These are phyloP conservation scores for Tachysurus fulvidraco DNA, from an alignment of 2,113 vertebrate genomes.

Conservation along the genomic window DNA sequence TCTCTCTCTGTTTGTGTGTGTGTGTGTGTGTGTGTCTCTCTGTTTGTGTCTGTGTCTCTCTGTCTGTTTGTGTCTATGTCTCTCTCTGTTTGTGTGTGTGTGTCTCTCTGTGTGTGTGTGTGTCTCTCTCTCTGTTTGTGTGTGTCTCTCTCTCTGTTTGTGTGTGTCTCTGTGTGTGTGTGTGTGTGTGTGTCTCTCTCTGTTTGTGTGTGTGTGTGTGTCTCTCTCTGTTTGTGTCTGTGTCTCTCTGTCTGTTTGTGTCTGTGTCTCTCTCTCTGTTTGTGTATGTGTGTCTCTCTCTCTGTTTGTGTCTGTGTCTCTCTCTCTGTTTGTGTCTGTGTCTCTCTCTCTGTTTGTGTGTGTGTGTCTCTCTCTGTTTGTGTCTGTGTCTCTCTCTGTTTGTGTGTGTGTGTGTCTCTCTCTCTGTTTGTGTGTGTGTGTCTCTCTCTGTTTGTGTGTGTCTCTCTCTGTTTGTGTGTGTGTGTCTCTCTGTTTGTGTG, in stretches of 20 bases:
- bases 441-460: conserved; percentile 12
- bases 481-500: background rate
- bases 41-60: background rate
- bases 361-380: background rate
- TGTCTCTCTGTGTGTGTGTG: too few relatives aligned
- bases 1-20: too few relatives aligned
- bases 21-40: conserved; percentile 9
- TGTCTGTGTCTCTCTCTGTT: conserved; percentile 7
- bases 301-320: too few relatives aligned
- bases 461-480: background rate
- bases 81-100: background rate
- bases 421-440: background rate
- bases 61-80: too few relatives aligned
- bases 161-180: background rate
- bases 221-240: background rate
- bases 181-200: background rate
- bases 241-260: too few relatives aligned
- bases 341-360: conserved; percentile 17
- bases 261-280: conserved; percentile 4
- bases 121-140: background rate
- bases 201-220: too few relatives aligned
- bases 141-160: conserved; percentile 14
- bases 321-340: background rate
- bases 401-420: too few relatives aligned
- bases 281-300: background rate